Percentiles rank a stretch among this genome's conserved stretches.
phyloP scores from a whole-genome alignment of 2,888 invertebrate species.

The Sinohyriopsis cumingii region DNA sequence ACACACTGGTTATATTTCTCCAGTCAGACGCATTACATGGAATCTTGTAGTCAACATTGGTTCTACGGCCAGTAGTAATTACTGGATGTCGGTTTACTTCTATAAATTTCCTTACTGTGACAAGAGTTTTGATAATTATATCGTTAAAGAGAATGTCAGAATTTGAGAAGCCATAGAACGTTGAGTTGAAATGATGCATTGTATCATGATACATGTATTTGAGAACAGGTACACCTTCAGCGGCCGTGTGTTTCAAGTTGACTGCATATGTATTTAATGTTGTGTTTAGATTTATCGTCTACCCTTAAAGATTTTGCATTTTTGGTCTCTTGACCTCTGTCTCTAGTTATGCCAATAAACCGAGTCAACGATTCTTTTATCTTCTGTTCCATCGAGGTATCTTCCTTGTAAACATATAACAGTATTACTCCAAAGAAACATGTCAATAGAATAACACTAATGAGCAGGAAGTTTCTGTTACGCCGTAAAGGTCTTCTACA shows the following conservation, averaged over 20 bases:
- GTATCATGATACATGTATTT: slow-evolving; percentile 59
- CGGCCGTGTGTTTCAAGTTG: slow-evolving; percentile 35
- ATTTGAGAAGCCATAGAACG: slow-evolving; percentile 58
- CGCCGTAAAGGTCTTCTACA: too few relatives aligned
- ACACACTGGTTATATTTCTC: slow-evolving; percentile 3
- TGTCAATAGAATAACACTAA: too few relatives aligned
- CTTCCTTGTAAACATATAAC: too few relatives aligned
- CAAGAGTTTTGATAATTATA: slow-evolving; percentile 39
- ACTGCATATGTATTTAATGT: too few relatives aligned
- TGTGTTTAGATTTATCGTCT: too few relatives aligned
- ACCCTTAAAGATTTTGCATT: too few relatives aligned
- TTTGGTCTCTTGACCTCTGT: too few relatives aligned
- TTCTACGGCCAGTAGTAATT: slow-evolving; percentile 9
- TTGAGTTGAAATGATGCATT: slow-evolving; percentile 42
- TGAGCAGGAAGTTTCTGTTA: too few relatives aligned
- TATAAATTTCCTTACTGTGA: slow-evolving; percentile 1
- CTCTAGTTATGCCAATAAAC: too few relatives aligned
- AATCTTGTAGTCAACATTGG: slow-evolving; percentile 4
- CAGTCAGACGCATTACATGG: slow-evolving; percentile 1
- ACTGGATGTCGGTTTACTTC: slow-evolving; percentile 7
- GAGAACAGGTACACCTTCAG: slow-evolving; percentile 53
- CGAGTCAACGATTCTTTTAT: too few relatives aligned
- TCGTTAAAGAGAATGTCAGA: slow-evolving; percentile 60
- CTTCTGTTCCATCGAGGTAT: too few relatives aligned
- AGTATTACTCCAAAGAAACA: too few relatives aligned